These are phyloP conservation scores for Phyllotreta striolata DNA, from an alignment of 2,888 invertebrate species.

Conservation along the genomic window DNA sequence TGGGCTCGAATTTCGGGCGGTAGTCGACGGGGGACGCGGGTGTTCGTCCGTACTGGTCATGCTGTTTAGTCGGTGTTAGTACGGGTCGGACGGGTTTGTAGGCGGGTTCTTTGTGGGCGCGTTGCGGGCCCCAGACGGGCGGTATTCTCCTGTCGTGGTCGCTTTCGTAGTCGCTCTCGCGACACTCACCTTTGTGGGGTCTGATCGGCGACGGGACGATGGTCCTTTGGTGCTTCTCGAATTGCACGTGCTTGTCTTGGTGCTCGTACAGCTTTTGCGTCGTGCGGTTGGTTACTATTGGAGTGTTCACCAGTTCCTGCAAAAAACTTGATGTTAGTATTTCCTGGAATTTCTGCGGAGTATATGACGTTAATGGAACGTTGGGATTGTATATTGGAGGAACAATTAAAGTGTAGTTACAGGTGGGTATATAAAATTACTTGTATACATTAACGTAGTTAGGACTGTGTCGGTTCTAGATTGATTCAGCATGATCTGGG, in stretches of 20 bases:
- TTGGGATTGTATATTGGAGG: too few species aligned
- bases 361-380: neutral
- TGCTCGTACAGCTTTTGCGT: slow-evolving; percentile 56
- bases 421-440: too few species aligned
- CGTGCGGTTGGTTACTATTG: slow-evolving; percentile 63
- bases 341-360: neutral
- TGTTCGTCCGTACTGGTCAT: slow-evolving; percentile 61
- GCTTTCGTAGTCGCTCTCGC: slow-evolving; percentile 76
- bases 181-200: slow-evolving; percentile 71
- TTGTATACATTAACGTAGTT: too few species aligned
- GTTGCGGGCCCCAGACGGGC: slow-evolving; percentile 68
- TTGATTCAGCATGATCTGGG: too few species aligned
- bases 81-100: slow-evolving; percentile 68
- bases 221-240: slow-evolving; percentile 62
- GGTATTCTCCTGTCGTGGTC: slow-evolving; percentile 73
- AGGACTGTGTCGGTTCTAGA: too few species aligned
- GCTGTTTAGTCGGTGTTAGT: slow-evolving; percentile 64
- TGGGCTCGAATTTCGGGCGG: slow-evolving; percentile 68
- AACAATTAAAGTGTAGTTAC: too few species aligned
- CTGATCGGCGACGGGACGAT: slow-evolving; percentile 71
- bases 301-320: slow-evolving; percentile 66
- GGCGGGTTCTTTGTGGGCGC: slow-evolving; percentile 64
- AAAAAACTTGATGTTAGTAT: slow-evolving; percentile 22
- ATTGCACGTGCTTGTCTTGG: slow-evolving; percentile 55
- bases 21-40: slow-evolving; percentile 67